Conservation (phyloP, 2,797 vertebrate genomes). For the Sebastes elongatus region DNA sequence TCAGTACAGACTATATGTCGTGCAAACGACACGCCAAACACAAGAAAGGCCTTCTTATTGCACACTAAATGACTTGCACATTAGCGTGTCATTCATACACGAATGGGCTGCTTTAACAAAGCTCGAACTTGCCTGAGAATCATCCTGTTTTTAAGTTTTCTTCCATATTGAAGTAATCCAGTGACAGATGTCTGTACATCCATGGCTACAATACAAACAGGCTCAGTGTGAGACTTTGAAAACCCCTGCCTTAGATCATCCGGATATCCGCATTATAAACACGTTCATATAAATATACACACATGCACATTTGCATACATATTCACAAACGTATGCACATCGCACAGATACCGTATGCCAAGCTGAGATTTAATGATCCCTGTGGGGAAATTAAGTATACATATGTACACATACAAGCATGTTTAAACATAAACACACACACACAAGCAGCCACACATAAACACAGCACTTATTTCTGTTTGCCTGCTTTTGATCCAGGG, state of each 20-base stretch:
- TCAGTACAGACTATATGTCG: too few species aligned
- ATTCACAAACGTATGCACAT: not conserved
- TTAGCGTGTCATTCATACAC: too few species aligned
- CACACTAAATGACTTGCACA: too few species aligned
- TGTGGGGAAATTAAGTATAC: slow-evolving; percentile 37
- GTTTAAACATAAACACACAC: slow-evolving; percentile 24
- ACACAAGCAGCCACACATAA: slow-evolving; percentile 28
- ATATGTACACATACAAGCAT: slow-evolving; percentile 22
- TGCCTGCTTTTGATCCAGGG: slow-evolving; percentile 47
- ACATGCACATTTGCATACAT: not conserved
- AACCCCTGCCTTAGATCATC: not conserved
- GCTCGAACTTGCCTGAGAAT: not conserved
- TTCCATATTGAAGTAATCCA: not conserved
- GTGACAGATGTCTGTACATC: not conserved
- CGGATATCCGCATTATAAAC: not conserved
- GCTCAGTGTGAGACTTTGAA: too few species aligned
- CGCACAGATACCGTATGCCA: not conserved
- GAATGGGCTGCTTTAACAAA: too few species aligned
- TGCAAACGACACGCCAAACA: too few species aligned
- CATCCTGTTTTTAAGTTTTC: not conserved
- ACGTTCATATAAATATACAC: not conserved
- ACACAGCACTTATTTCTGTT: slow-evolving; percentile 44
- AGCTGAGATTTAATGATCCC: slow-evolving; percentile 44
- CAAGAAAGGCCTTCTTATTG: too few species aligned
- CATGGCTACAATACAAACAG: not conserved